phyloP scores from a whole-genome alignment of 2,113 vertebrate genomes.

The Myotis lucifugus region DNA sequence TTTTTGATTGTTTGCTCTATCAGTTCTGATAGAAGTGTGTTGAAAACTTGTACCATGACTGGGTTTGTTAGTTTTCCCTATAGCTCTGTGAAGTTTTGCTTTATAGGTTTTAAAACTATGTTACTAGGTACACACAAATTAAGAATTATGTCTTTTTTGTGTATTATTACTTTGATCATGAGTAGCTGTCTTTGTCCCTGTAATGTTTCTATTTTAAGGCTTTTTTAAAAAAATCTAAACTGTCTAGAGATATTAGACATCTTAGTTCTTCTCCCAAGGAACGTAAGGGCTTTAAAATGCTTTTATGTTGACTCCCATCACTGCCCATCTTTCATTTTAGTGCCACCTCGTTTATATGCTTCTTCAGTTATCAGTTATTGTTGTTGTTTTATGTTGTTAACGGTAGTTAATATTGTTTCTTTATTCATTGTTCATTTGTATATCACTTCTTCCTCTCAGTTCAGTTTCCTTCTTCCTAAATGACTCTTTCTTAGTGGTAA shows the following conservation, averaged over 20 bases:
- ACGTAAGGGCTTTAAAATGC: background rate
- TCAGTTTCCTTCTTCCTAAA: background rate
- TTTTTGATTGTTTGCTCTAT: background rate
- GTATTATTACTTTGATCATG: background rate
- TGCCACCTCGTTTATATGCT: background rate
- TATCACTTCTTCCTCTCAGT: background rate
- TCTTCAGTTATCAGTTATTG: background rate
- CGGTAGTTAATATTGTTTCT: background rate
- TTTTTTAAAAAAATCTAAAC: background rate
- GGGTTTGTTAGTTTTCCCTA: background rate
- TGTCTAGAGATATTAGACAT: background rate
- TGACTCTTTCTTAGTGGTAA: background rate
- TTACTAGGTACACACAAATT: background rate
- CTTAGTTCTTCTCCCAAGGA: slow-evolving; percentile 11
- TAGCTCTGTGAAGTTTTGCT: background rate
- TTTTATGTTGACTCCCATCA: background rate
- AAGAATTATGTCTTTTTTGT: background rate
- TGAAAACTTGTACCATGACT: background rate
- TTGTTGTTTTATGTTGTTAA: background rate
- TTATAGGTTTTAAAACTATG: background rate
- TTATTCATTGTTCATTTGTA: background rate
- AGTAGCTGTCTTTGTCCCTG: background rate
- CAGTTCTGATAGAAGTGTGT: background rate
- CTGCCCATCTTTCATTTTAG: background rate
- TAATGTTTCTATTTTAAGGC: background rate